A percentile compares a stretch with the other conserved stretches of the same genome.
Conservation (phyloP, 2,113 vertebrate genomes). For the Proterorhinus semilunaris region DNA sequence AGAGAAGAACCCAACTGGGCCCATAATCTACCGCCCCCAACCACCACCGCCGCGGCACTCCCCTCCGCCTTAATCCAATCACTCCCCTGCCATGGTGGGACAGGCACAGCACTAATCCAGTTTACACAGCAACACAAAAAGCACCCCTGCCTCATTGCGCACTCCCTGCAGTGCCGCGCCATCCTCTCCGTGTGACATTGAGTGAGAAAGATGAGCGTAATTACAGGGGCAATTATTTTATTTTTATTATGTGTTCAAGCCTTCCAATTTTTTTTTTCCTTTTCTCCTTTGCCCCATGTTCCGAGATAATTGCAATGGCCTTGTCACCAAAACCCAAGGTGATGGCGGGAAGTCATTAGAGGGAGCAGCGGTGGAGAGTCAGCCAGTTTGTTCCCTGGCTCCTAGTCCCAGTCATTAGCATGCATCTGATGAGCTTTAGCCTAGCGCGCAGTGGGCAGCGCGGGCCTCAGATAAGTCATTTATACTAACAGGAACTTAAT, state of each 20-base stretch:
- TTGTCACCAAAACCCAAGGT: constrained; percentile 72
- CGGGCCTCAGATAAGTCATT: constrained; percentile 69
- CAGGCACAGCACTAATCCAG: constrained; percentile 76
- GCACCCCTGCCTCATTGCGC: constrained; percentile 60
- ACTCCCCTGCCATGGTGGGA: constrained; percentile 73
- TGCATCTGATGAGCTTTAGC: constrained; percentile 61
- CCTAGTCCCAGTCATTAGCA: constrained; percentile 56
- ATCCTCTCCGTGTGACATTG: constrained; percentile 61
- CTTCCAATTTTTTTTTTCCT: not conserved
- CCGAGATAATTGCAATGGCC: constrained; percentile 73
- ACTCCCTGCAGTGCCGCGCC: constrained; percentile 50
- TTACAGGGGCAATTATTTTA: constrained; percentile 77
- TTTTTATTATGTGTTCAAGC: constrained; percentile 58
- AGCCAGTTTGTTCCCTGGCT: constrained; percentile 47
- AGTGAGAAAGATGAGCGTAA: constrained; percentile 77
- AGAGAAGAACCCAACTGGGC: constrained; percentile 61
- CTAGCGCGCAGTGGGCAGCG: constrained; percentile 53
- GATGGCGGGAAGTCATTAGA: constrained; percentile 58
- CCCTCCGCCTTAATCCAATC: constrained; percentile 76
- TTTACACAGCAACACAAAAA: constrained; percentile 73
- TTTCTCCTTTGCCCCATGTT: constrained; percentile 28
- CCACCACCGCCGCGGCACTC: constrained; percentile 71
- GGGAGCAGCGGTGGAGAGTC: constrained; percentile 36
- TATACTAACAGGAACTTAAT: constrained; percentile 71
- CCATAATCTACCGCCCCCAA: constrained; percentile 74